Evolutionary conservation across 2,797 vertebrate species (phyloP).

Genomic region (Serranus cabrilla): DNA sequence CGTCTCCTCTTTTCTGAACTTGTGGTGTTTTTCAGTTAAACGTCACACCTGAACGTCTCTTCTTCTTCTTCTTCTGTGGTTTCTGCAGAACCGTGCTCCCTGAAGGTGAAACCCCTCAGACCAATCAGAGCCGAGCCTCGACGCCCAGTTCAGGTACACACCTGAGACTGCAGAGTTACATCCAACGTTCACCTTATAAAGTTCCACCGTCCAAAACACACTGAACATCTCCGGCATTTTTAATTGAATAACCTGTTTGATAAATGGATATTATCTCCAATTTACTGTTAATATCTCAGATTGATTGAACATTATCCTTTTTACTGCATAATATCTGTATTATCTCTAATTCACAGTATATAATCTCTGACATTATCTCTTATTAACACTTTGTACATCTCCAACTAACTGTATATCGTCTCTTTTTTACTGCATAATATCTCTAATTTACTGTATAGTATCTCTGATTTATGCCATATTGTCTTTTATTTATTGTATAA

Average conservation of each 20-base stretch:
- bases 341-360: neutral
- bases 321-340: neutral
- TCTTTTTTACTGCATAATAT: neutral
- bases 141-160: constrained; percentile 71
- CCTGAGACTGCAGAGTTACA: neutral
- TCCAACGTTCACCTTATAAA: neutral
- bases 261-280: no score
- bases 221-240: no score
- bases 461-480: no score
- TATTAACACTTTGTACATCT: neutral
- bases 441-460: neutral
- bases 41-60: fast-evolving
- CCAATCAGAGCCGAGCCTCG: constrained; percentile 55
- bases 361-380: neutral
- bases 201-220: no score
- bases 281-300: no score
- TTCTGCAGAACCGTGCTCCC: constrained; percentile 72
- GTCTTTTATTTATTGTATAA: neutral
- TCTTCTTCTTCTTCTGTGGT: constrained; percentile 30
- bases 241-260: no score
- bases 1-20: constrained; percentile 10
- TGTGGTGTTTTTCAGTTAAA: neutral
- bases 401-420: neutral
- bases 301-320: no score
- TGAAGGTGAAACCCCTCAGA: neutral